Conservation (phyloP, 2,797 vertebrate genomes). For the Sebastes dallii region DNA sequence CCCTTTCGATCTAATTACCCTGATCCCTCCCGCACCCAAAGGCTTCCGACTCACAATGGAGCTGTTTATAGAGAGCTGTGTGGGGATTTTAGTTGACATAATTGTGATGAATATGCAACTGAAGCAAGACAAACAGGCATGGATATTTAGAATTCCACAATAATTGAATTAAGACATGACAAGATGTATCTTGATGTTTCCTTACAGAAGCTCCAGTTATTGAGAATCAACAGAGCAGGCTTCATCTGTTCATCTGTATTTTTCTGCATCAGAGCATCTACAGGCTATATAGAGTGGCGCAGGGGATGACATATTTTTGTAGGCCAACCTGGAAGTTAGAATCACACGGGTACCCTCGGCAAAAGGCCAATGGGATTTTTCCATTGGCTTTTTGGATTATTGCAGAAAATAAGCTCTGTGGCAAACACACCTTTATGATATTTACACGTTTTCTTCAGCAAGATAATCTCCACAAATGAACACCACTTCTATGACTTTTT, state of each 20-base stretch:
- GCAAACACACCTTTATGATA: no score
- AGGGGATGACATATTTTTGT: no score
- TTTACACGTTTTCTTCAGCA: no score
- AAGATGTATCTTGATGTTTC: slow-evolving; percentile 44
- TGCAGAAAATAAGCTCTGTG: no score
- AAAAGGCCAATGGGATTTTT: no score
- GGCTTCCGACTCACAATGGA: slow-evolving; percentile 52
- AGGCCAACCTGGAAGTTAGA: no score
- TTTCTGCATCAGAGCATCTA: slow-evolving; percentile 3
- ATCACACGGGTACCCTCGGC: no score
- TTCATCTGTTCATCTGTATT: neutral
- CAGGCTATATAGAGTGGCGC: neutral
- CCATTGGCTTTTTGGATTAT: no score
- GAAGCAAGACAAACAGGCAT: slow-evolving; percentile 58
- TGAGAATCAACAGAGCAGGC: slow-evolving; percentile 21
- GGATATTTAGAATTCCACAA: slow-evolving; percentile 58
- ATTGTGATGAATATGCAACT: slow-evolving; percentile 61
- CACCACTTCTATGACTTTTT: no score
- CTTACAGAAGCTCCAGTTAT: slow-evolving; percentile 25
- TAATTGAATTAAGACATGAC: slow-evolving; percentile 61
- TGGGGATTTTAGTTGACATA: slow-evolving; percentile 55
- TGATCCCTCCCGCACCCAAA: slow-evolving; percentile 37
- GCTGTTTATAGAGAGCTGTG: slow-evolving; percentile 51
- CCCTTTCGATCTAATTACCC: slow-evolving; percentile 62
- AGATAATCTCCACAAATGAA: no score